Evolutionary conservation across 1,140 invertebrate genomes (phyloP).

Genomic region (Rhyacophila brunnea): DNA sequence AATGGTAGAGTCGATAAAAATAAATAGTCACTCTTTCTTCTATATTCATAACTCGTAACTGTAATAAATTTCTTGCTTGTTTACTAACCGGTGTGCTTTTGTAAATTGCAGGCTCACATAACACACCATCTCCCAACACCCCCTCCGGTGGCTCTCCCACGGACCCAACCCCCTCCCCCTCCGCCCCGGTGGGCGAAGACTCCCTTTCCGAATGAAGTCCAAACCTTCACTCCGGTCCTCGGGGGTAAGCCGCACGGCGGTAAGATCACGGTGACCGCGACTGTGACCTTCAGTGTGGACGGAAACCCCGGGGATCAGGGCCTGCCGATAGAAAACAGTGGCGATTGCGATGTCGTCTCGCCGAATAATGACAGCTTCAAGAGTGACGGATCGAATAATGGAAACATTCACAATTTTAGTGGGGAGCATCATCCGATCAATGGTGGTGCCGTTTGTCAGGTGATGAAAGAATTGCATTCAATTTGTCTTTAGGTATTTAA

Average conservation of each 20-base stretch:
- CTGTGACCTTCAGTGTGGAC: conserved; percentile 78
- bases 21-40: neutral
- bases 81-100: conserved; percentile 8
- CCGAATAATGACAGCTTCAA: conserved; percentile 28
- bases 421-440: conserved; percentile 14
- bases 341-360: conserved; percentile 7
- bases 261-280: conserved; percentile 79
- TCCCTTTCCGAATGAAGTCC: conserved; percentile 53
- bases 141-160: conserved; percentile 11
- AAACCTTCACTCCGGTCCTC: conserved; percentile 49
- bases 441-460: conserved; percentile 27
- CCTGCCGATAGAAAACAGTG: conserved; percentile 5
- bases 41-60: too few relatives aligned
- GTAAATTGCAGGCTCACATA: conserved; percentile 53
- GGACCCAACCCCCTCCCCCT: conserved; percentile 57
- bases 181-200: conserved; percentile 66
- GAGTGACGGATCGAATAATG: conserved; percentile 26
- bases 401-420: conserved; percentile 29
- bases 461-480: conserved; percentile 13
- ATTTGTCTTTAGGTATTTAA: too few relatives aligned
- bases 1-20: too few relatives aligned
- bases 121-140: conserved; percentile 46
- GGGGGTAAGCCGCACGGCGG: conserved; percentile 51
- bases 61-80: too few relatives aligned
- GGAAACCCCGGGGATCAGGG: conserved; percentile 50